Base-by-base conservation (phyloP, 2,888 invertebrate species). In the Serrognathus titanus region DNA sequence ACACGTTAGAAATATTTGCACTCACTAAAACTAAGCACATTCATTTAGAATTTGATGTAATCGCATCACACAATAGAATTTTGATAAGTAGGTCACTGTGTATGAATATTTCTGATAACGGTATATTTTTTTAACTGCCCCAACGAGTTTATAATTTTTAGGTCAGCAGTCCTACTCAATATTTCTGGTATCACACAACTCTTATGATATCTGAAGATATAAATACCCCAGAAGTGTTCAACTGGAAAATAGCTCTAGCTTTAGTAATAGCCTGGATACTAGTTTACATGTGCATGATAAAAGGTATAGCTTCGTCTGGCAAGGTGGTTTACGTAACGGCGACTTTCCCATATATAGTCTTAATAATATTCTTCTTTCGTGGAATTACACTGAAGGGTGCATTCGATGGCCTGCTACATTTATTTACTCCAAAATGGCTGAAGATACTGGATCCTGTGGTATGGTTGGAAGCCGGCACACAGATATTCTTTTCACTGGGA, bases 321-420 rank as follows among this genome's bases (percentile, higher is more conserved):
- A 96, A 97, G 82, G 95, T 96, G 48, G 95, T 96, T 60, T 97
- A 96, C 74, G 90, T 97, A 56, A 97, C 97, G 2, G 96, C 97
- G 1, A 95, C 95, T 0, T 97, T 97, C 75, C 97, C 97, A 0
- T 97, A 97, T 78, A 85, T 96, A 51, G 97, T 97, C 11, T 83
- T 97, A 4, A 91, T 97, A 3, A 93, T 97, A 64, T 97, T 97
- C 81, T 96, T 97, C 82, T 92, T 95, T 67, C 87, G 97, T 49
- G 97, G 96, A 7, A 89, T 97, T 10, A 94, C 94, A 0, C 76
- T 96, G 13, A 91, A 89, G 67, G 96, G 95, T 54, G 88, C 81
- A 84, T 36, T 69, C 3, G 94, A 94, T 70, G 96, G 96, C 1
- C 79, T 97, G 1, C 81, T 86, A 4, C 94, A 96, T 78, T 82